Percentiles rank a stretch among this genome's conserved stretches.
Conservation (phyloP, 2,888 invertebrate species). For the Schrankia costaestrigalis region DNA sequence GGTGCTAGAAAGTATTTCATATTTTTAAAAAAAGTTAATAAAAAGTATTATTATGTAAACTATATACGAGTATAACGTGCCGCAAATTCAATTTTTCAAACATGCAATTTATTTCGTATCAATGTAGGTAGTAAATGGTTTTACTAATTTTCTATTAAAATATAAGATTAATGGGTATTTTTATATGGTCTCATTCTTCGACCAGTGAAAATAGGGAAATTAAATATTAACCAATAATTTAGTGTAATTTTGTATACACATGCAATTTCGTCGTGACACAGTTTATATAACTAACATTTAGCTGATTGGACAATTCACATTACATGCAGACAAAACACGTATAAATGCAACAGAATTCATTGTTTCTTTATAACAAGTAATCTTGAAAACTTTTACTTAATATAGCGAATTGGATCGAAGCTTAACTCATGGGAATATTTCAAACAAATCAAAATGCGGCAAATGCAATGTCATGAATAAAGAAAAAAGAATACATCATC, state of each 20-base stretch:
- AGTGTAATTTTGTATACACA: constrained; percentile 1
- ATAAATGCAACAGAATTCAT: constrained; percentile 11
- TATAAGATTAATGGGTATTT: no score
- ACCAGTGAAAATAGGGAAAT: background rate
- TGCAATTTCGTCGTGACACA: constrained; percentile 2
- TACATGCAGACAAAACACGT: constrained; percentile 29
- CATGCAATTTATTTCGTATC: no score
- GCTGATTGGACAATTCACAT: constrained; percentile 16
- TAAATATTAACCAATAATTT: no score
- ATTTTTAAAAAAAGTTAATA: no score
- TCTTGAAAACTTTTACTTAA: no score
- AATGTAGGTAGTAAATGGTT: no score
- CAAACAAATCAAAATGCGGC: constrained; percentile 10
- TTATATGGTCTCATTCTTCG: no score
- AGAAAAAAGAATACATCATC: constrained; percentile 20
- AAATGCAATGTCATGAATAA: constrained; percentile 15
- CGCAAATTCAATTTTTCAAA: no score
- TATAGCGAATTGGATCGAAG: no score
- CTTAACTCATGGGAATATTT: no score
- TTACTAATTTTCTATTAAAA: no score
- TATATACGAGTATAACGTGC: background rate
- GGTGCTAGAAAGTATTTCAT: constrained; percentile 84
- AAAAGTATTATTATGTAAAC: no score
- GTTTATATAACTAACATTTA: constrained; percentile 1
- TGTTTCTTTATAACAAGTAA: background rate